Percentiles rank a stretch among this genome's conserved stretches.
Conservation (phyloP, 2,113 vertebrate genomes). For the Trematomus loennbergii region DNA sequence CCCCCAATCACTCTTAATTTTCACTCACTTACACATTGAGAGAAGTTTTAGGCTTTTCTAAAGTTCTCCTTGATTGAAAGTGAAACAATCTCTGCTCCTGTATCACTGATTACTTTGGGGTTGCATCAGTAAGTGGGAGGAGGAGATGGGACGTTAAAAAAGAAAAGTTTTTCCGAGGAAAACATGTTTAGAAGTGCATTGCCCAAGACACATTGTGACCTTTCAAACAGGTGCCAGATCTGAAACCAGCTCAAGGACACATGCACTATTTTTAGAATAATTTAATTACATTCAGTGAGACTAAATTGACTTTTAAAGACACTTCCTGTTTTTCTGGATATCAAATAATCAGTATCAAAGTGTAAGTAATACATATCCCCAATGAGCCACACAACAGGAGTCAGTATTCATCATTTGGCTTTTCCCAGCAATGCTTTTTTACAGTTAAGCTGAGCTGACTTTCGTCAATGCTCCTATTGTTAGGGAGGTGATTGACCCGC, state of each 20-base stretch:
- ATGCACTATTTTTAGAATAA: constrained; percentile 31
- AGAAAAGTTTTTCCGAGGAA: constrained; percentile 8
- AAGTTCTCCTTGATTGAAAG: neutral
- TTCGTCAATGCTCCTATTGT: constrained; percentile 65
- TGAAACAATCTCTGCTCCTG: neutral
- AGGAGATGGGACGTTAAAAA: neutral
- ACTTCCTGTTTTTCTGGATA: neutral
- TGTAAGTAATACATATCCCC: neutral
- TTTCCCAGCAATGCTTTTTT: constrained; percentile 15
- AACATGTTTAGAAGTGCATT: constrained; percentile 9
- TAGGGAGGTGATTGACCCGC: constrained; percentile 39
- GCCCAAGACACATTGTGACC: constrained; percentile 12
- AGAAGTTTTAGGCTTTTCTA: neutral
- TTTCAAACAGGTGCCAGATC: constrained; percentile 48
- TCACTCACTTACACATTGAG: neutral
- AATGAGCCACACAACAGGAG: constrained; percentile 16
- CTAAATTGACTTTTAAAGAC: neutral
- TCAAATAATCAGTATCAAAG: neutral
- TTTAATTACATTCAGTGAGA: neutral
- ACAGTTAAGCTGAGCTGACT: constrained; percentile 18
- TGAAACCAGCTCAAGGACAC: neutral
- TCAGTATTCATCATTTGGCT: constrained; percentile 38
- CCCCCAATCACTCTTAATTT: neutral
- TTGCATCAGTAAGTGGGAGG: constrained; percentile 43
- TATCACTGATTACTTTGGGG: constrained; percentile 36